phyloP scores from a whole-genome alignment of 2,888 invertebrate species.

The Limnephilus marmoratus region DNA sequence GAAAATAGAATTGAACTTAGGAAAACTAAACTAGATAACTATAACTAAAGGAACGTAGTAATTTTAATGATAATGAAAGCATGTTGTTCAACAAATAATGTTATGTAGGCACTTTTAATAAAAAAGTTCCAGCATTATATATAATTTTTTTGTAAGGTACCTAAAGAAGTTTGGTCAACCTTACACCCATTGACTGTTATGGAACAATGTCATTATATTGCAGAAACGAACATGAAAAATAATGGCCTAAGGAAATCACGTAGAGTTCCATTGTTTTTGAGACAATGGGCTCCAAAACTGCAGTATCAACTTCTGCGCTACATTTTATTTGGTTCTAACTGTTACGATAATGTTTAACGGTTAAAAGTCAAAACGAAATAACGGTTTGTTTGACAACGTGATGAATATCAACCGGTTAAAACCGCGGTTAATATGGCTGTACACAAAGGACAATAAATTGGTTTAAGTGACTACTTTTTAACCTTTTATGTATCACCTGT shows the following conservation, averaged over 20 bases:
- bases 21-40: neutral
- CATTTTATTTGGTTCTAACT: neutral
- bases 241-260: neutral
- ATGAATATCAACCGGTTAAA: neutral
- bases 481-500: too few species aligned
- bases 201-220: neutral
- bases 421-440: neutral
- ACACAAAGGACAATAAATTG: neutral
- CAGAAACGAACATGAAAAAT: neutral
- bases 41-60: neutral
- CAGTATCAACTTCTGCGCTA: neutral
- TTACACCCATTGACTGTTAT: neutral
- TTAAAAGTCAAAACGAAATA: neutral
- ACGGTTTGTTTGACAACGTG: neutral
- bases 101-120: neutral
- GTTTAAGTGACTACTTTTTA: neutral
- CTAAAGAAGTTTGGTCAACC: neutral
- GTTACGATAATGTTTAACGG: neutral
- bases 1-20: too few species aligned
- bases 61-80: neutral
- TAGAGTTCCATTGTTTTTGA: neutral
- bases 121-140: neutral
- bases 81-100: neutral
- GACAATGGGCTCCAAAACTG: neutral
- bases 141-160: neutral